Percentiles rank a stretch among this genome's conserved stretches.
phyloP scores from a whole-genome alignment of 2,797 vertebrate genomes.

The Hypotaenidia okinawae region DNA sequence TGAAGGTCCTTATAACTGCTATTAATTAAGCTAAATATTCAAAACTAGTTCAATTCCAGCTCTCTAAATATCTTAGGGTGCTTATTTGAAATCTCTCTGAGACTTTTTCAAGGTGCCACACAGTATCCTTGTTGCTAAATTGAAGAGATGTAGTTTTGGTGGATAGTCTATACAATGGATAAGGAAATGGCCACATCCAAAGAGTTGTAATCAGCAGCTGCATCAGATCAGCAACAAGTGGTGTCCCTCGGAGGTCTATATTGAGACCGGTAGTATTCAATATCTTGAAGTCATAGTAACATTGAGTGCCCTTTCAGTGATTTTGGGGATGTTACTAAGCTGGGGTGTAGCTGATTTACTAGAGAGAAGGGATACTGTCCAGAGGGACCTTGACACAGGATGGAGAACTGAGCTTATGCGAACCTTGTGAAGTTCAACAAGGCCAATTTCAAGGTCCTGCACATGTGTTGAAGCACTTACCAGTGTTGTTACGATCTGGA shows the following conservation, averaged over 20 bases:
- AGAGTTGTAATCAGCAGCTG: background rate
- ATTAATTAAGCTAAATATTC: background rate
- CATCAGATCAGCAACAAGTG: no score
- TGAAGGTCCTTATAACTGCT: background rate
- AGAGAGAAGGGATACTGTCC: background rate
- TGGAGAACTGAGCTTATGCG: background rate
- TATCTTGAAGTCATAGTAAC: background rate
- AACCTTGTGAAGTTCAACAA: background rate
- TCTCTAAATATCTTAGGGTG: background rate
- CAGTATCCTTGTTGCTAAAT: background rate
- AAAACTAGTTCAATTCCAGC: background rate
- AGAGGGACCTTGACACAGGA: background rate
- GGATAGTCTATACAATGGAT: accelerated
- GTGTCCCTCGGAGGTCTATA: background rate
- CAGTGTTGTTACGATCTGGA: accelerated
- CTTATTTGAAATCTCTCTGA: background rate
- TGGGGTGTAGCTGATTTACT: accelerated
- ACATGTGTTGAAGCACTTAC: accelerated
- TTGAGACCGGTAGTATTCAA: no score
- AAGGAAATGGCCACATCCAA: background rate
- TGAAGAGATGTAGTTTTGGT: background rate
- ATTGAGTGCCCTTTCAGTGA: background rate
- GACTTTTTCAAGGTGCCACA: background rate
- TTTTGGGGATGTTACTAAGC: accelerated
- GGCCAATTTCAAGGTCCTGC: background rate